Percentiles rank a stretch among this genome's conserved stretches.
These are phyloP conservation scores for Serripes groenlandicus DNA, from an alignment of 2,888 invertebrate species.

Conservation along the genomic window DNA sequence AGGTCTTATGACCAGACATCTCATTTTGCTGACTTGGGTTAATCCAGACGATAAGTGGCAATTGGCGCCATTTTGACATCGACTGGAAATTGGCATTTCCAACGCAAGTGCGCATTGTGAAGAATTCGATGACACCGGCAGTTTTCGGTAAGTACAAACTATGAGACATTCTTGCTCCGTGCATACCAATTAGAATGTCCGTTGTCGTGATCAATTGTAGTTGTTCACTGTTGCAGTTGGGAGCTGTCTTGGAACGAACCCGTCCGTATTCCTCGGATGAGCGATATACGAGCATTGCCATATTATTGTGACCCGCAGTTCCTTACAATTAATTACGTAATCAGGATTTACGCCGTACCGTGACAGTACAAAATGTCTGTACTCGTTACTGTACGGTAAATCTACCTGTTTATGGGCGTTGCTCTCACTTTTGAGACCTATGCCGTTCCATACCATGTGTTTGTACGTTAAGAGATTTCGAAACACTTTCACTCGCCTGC, in stretches of 20 bases:
- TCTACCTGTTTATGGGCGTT: constrained; percentile 73
- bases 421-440: constrained; percentile 83
- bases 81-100: constrained; percentile 79
- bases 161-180: constrained; percentile 85
- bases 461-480: constrained; percentile 69
- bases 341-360: constrained; percentile 64
- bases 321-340: constrained; percentile 75
- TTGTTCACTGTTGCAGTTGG: constrained; percentile 81
- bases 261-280: constrained; percentile 84
- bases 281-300: constrained; percentile 85
- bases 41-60: constrained; percentile 82
- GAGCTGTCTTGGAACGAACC: constrained; percentile 81
- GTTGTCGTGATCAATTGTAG: constrained; percentile 78
- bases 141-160: constrained; percentile 82
- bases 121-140: constrained; percentile 84
- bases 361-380: constrained; percentile 81
- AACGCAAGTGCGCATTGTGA: constrained; percentile 75
- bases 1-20: constrained; percentile 38
- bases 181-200: constrained; percentile 86
- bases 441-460: constrained; percentile 81
- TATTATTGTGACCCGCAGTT: constrained; percentile 82
- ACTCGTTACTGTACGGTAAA: constrained; percentile 81
- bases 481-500: constrained; percentile 73
- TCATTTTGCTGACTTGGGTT: constrained; percentile 67
- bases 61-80: constrained; percentile 82